These are phyloP conservation scores for Macrotrachela quadricornifera DNA, from an alignment of 1,140 invertebrate genomes.

Conservation along the genomic window DNA sequence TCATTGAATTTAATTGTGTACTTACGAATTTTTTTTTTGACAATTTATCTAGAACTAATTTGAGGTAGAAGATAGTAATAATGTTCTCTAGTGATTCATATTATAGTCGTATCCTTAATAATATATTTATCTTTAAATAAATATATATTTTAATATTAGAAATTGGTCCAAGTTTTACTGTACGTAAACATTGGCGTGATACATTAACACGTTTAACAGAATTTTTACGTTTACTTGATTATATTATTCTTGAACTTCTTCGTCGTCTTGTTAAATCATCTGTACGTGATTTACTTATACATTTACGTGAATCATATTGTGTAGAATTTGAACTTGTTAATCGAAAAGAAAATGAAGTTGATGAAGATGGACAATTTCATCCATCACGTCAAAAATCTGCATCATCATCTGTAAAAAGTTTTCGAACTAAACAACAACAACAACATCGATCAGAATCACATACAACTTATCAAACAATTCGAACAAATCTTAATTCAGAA, in stretches of 20 bases:
- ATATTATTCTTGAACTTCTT: constrained; percentile 22
- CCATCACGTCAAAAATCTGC: background rate
- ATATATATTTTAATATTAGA: constrained; percentile 6
- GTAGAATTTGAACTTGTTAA: background rate
- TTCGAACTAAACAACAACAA: background rate
- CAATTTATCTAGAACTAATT: no score
- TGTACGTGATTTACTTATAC: constrained; percentile 17
- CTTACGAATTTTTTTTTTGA: no score
- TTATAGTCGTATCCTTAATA: background rate
- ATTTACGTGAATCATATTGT: constrained; percentile 18
- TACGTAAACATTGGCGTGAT: constrained; percentile 27
- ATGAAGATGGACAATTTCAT: background rate
- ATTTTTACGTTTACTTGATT: constrained; percentile 22
- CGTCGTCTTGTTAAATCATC: constrained; percentile 21
- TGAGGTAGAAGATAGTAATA: no score
- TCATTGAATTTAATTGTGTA: no score
- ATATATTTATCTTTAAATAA: background rate
- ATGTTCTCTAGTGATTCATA: background rate
- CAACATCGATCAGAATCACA: background rate
- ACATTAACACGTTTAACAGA: constrained; percentile 19
- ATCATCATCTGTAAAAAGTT: background rate
- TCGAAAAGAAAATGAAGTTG: background rate
- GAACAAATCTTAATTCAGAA: no score
- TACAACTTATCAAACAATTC: background rate
- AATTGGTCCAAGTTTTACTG: constrained; percentile 22